Percentiles rank a stretch among this genome's conserved stretches.
These are phyloP conservation scores for Neosalanx taihuensis DNA, from an alignment of 2,797 vertebrate species.

Conservation along the genomic window DNA sequence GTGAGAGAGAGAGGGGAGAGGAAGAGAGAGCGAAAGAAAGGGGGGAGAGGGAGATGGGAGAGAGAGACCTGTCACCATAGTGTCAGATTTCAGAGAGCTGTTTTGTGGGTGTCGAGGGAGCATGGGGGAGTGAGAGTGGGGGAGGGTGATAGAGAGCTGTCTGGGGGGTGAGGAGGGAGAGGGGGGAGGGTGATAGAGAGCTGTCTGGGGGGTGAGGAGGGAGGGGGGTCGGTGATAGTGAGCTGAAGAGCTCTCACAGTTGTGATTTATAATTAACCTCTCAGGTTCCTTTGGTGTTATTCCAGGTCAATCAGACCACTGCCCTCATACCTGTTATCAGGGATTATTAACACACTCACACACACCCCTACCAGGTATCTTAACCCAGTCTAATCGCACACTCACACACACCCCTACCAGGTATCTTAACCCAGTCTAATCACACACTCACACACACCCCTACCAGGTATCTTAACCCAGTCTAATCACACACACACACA, in stretches of 20 bases:
- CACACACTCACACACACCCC: too few relatives aligned
- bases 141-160: background rate
- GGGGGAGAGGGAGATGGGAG: background rate
- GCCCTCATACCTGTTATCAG: background rate
- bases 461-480: too few relatives aligned
- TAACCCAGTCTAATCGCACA: background rate
- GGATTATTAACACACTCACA: background rate
- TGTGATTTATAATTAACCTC: background rate
- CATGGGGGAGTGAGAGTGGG: too few relatives aligned
- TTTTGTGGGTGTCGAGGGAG: background rate
- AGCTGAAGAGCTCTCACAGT: background rate
- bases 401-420: too few relatives aligned
- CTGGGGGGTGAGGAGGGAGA: background rate
- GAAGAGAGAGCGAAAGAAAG: constrained; percentile 9
- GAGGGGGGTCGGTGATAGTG: background rate
- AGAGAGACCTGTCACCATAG: background rate
- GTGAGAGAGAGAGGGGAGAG: constrained; percentile 6
- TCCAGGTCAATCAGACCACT: background rate
- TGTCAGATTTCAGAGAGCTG: background rate
- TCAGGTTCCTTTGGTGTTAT: background rate
- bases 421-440: too few relatives aligned
- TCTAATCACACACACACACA: too few relatives aligned
- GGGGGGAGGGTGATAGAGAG: background rate
- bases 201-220: background rate
- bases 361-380: background rate